These are phyloP conservation scores for Rynchops niger DNA, from an alignment of 2,113 vertebrate genomes.

Conservation along the genomic window DNA sequence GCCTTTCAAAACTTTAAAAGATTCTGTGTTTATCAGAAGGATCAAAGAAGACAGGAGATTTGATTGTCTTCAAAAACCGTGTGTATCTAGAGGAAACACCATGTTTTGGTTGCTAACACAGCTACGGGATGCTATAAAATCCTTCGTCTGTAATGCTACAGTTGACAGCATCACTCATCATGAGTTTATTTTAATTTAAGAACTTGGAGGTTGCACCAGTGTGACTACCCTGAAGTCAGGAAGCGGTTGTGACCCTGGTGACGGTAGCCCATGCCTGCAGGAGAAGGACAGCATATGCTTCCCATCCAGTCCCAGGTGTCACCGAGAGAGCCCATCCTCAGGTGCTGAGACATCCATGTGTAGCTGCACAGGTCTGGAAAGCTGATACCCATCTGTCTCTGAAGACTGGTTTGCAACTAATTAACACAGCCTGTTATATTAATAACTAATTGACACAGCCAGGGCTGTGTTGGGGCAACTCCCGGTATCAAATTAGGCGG, in stretches of 20 bases:
- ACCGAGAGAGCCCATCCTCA: fast-evolving
- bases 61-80: background rate
- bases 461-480: background rate
- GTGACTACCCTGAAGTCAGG: background rate
- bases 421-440: background rate
- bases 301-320: fast-evolving
- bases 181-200: constrained; percentile 8
- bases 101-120: background rate
- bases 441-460: background rate
- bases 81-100: background rate
- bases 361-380: background rate
- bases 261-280: background rate
- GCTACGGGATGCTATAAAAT: background rate
- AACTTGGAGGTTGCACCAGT: background rate
- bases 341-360: background rate
- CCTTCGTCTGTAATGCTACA: background rate
- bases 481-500: background rate
- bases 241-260: background rate
- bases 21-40: background rate
- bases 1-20: constrained; percentile 24
- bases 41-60: background rate
- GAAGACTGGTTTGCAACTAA: background rate
- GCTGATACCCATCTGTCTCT: background rate
- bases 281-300: background rate
- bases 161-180: background rate